Evolutionary conservation across 2,113 vertebrate genomes (phyloP), one percentile per base, ranked within the genome.

Genomic region (Verasper variegatus): DNA sequence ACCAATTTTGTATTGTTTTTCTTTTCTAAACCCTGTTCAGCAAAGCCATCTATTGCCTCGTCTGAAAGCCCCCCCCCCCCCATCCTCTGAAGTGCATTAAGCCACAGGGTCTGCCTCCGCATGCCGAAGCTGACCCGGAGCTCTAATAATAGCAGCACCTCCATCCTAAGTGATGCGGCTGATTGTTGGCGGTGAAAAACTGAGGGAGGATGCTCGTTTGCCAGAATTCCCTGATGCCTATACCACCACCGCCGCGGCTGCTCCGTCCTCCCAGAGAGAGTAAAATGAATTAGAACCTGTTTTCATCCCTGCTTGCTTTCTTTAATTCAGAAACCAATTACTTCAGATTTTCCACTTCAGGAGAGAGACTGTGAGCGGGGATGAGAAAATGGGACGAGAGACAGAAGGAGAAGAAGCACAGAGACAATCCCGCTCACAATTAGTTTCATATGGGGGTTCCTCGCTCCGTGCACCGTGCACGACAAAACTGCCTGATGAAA

Each of bases 311-410:
- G 88, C 87, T 90, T 81, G 80, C 89, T 81, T 88, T 89, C 83
- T 92, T 90, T 93, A 94, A 94, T 94, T 92, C 92, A 93, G 86
- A 94, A 93, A 93, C 87, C 93, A 95, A 94, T 94, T 94, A 94
- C 90, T 93, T 94, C 86, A 92, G 93, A 92, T 93, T 92, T 94
- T 93, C 93, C 94, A 94, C 92, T 94, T 92, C 88, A 92, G 85
- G 86, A 87, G 88, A 90, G 75, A 91, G 71, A 81, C 61, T 72
- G 72, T 76, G 82, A 62, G 31, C 7, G 3, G n/a, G 18, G 71
- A 18, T 18, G 47, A 49, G 47, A 15, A 18, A 69, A 62, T n/a
- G 67, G 71, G 69, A 82, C 62, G 64, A 64, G 51, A 63, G 74
- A 54, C 12, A 65, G 74, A 68, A 78, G 71, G 64, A 26, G 37